Evolutionary conservation across 1,140 invertebrate genomes (phyloP).

Genomic region (Heliconius himera): DNA sequence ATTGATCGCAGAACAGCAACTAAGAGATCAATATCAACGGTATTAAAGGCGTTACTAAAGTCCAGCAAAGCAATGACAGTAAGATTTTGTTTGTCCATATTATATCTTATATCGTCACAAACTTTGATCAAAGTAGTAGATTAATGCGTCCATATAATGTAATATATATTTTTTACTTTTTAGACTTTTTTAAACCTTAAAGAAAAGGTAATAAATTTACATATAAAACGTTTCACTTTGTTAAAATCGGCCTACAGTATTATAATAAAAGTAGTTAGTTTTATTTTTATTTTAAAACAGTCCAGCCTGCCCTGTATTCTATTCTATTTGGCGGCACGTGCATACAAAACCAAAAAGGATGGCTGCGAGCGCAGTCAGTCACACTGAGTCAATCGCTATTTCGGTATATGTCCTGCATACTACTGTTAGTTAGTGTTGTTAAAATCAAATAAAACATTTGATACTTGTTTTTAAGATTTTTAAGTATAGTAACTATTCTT

Average conservation of each 20-base stretch:
- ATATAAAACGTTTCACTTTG: too few relatives aligned
- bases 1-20: too few relatives aligned
- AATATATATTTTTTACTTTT: too few relatives aligned
- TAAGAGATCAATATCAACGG: too few relatives aligned
- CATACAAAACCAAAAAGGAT: conserved; percentile 2
- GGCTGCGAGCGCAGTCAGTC: conserved; percentile 3
- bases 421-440: conserved; percentile 5
- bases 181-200: too few relatives aligned
- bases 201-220: too few relatives aligned
- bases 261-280: neutral
- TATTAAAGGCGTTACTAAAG: too few relatives aligned
- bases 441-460: neutral
- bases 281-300: neutral
- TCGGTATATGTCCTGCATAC: conserved; percentile 8
- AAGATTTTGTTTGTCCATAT: too few relatives aligned
- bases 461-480: neutral
- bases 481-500: neutral
- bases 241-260: neutral
- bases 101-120: too few relatives aligned
- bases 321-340: neutral
- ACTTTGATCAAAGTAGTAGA: too few relatives aligned
- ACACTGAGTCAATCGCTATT: neutral
- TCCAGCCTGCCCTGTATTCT: neutral
- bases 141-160: too few relatives aligned
- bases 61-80: too few relatives aligned